Evolutionary conservation across 2,888 invertebrate genomes (phyloP).

Genomic region (Nomada ruficornis): DNA sequence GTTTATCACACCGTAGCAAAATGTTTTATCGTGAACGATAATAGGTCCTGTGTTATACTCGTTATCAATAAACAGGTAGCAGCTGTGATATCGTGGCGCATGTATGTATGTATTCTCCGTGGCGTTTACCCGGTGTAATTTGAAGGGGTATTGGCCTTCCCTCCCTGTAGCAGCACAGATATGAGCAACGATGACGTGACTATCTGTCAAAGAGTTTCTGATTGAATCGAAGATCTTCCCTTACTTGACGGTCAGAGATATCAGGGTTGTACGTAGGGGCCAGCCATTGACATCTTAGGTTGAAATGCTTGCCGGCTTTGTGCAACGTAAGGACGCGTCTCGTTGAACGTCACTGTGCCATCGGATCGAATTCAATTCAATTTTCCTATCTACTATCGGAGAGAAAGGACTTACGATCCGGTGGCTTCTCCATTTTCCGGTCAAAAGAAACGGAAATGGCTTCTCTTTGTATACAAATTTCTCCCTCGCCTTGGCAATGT

Average conservation of each 20-base stretch:
- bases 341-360: conserved; percentile 22
- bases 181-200: background rate
- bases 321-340: conserved; percentile 25
- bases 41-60: conserved; percentile 1
- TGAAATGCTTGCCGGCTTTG: conserved; percentile 52
- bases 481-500: background rate
- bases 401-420: conserved; percentile 16
- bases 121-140: conserved; percentile 18
- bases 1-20: background rate
- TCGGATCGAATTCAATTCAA: conserved; percentile 31
- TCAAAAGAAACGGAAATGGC: background rate
- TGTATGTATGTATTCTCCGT: background rate
- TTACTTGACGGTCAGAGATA: conserved; percentile 55
- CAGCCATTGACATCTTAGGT: conserved; percentile 52
- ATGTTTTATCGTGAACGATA: background rate
- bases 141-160: background rate
- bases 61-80: conserved; percentile 13
- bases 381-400: conserved; percentile 45
- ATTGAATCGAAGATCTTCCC: conserved; percentile 55
- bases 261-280: conserved; percentile 23
- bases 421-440: background rate
- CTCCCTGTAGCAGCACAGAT: background rate
- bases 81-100: background rate
- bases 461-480: background rate
- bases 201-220: conserved; percentile 25